Evolutionary conservation across 2,113 vertebrate genomes (phyloP), one percentile per base, ranked within the genome.

Genomic region (Etheostoma spectabile): DNA sequence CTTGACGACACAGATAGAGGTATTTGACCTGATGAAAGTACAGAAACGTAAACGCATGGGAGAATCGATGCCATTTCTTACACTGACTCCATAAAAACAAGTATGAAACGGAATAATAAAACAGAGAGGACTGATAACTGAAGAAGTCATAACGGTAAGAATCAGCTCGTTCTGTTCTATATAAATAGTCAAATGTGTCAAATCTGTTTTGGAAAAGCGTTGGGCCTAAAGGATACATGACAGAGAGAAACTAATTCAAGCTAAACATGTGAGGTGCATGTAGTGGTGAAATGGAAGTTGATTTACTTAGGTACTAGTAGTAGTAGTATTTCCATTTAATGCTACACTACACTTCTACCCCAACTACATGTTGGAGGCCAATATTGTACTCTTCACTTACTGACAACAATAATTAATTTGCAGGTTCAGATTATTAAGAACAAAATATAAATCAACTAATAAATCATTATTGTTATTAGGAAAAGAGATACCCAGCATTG

Each of bases 111-210:
- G 27, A 63, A 1, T 6, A 67, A 6, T n/a, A 16, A 74, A 6
- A 27, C 1, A 56, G 21, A n/a, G 21, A 61, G 8, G 38, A 22
- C n/a, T 6, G 59, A 42, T 3, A 22, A 46, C 45, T 30, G 22
- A 53, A 15, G 4, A 33, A 13, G 42, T 6, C 61, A 82, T 45
- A 22, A 80, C 14, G 87, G 92, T 92, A 87, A 72, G 88, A 69
- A 69, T 61, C 14, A 56, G 1, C 12, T 75, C 16, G 48, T 61
- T 80, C 19, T 45, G 15, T 24, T 80, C 2, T 18, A 6, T 35
- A 16, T 7, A 8, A 46, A 65, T 52, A 2, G 14, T 22, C 0
- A 64, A 45, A 59, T 69, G 19, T 35, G 4, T 64, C 4, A 42
- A 42, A 38, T 38, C 14, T 4, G 5, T 22, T 27, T 53, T 22